Evolutionary conservation across 64 coral and sea anemone genomes (phyloP), one percentile per base, ranked within the genome.

Genomic region (Pocillopora verrucosa): DNA sequence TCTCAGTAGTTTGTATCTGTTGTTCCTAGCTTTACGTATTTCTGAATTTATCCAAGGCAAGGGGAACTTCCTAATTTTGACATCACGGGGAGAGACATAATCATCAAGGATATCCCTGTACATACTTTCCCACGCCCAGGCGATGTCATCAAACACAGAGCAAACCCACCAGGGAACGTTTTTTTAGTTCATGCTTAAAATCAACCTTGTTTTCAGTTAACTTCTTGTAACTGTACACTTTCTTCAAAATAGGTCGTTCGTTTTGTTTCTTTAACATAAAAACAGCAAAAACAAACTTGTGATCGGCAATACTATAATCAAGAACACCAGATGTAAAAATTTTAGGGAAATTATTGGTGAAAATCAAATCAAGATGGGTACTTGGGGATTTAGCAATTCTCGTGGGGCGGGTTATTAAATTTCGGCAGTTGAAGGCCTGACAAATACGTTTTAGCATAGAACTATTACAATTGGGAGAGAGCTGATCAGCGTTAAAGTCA

Each of bases 101-200:
- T 57, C 76, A 58, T 19, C 76, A 57, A 78, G 76, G 76, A 78
- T 78, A 78, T 58, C 76, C 19, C 22, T 78, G 13, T 78, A 56
- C 76, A 78, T 78, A 78, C 76, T 78, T 57, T 78, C 76, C 76
- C 76, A 78, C 41, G 76, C 76, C 15, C 45, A 78, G 16, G 76
- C 56, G 41, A 78, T 20, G 41, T 56, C 76, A 78, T 78, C 38
- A 78, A 78, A 78, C 7, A 57, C 76, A 78, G 9, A 78, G 25
- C 36, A 78, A 14, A 78, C 16, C 76, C 76, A 58, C 76, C 76
- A 78, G 2, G 37, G 37, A 19, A 37, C 41, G 22, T 45, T 11
- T 56, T 78, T 56, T 51, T 2, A 78, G 19, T 57, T 78, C 76
- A 78, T 78, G 45, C 17, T 78, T 45, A 78, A 78, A 78, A 58